A percentile compares a stretch with the other conserved stretches of the same genome.
phyloP scores from a whole-genome alignment of 1,140 invertebrate genomes.

The Temnothorax curvispinosus region DNA sequence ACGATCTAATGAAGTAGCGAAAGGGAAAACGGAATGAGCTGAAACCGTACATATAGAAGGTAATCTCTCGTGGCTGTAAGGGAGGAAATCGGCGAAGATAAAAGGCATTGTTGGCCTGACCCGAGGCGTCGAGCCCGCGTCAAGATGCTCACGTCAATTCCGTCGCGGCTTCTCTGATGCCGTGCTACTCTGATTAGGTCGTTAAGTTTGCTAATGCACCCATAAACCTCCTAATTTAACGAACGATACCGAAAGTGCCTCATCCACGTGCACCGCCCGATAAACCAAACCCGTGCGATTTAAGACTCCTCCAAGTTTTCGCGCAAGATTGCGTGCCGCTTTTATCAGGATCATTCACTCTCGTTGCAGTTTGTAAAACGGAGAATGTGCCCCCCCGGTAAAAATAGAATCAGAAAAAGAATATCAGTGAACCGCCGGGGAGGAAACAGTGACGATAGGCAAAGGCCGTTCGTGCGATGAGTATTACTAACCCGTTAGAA shows the following conservation, averaged over 20 bases:
- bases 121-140: slow-evolving; percentile 71
- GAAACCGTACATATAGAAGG: not conserved
- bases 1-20: not conserved
- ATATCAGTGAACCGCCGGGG: not conserved
- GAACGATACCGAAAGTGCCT: slow-evolving; percentile 61
- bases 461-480: not conserved
- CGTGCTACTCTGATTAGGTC: slow-evolving; percentile 76
- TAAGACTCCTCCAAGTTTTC: not conserved
- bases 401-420: slow-evolving; percentile 4
- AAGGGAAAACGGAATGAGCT: not conserved
- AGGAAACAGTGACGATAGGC: not conserved
- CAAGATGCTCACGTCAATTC: slow-evolving; percentile 63
- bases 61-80: not conserved
- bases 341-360: not conserved
- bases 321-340: not conserved
- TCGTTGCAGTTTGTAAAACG: not conserved
- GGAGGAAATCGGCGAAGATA: slow-evolving; percentile 59
- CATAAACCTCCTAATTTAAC: slow-evolving; percentile 77
- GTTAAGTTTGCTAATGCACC: slow-evolving; percentile 76
- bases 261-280: slow-evolving; percentile 10
- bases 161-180: slow-evolving; percentile 58
- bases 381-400: not conserved
- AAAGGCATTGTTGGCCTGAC: slow-evolving; percentile 68
- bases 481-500: slow-evolving; percentile 25
- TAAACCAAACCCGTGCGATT: slow-evolving; percentile 12